Base-by-base conservation (phyloP, 1,140 invertebrate genomes). In the Drosophila busckii region DNA sequence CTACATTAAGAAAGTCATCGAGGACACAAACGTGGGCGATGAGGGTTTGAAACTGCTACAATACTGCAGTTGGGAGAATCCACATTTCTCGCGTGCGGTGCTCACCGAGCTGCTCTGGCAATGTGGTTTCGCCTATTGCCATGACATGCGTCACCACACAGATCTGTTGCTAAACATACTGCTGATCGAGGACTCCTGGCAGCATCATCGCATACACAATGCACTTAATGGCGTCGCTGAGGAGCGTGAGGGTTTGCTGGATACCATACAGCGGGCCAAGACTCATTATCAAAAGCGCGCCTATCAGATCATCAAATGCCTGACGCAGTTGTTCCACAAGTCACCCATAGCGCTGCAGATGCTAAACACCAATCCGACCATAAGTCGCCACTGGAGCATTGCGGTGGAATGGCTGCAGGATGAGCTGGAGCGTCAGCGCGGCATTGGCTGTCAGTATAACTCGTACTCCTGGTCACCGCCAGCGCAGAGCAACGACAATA, bases 1-100 rank as follows among this genome's bases (percentile, higher is more conserved):
- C 64, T 98, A 97, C 85, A 93, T 98, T 44, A 98, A 98, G 88
- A 98, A 98, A 87, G 89, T 98, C 3, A 96, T 98, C 9, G 97
- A 98, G 88, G 97, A 99, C 78, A 94, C 94, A 16, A 97, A 96
- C 88, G 92, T 93, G 16, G 93, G 94, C 16, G 97, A 98, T 66
- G 97, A 98, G 45, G 95, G 95, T 0, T 90, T 96, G 1, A 94
- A 96, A 87, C 88, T 98, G 32, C 86, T 96, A 2, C 94, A 98
- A 88, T 98, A 95, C 87, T 94, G 96, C 84, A 96, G 94, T 70
- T 99, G 97, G 97, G 97, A 99, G 88, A 98, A 98, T 90, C 95
- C 96, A 9, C 92, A 94, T 54, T 96, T 98, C 86, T 98, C 96
- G 6, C 92, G 94, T 34, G 91, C 92, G 8, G 95, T 97, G 16